Base-by-base conservation (phyloP, 37 sponge, comb jelly and placozoan genomes). In the Theonella swinhoei region DNA sequence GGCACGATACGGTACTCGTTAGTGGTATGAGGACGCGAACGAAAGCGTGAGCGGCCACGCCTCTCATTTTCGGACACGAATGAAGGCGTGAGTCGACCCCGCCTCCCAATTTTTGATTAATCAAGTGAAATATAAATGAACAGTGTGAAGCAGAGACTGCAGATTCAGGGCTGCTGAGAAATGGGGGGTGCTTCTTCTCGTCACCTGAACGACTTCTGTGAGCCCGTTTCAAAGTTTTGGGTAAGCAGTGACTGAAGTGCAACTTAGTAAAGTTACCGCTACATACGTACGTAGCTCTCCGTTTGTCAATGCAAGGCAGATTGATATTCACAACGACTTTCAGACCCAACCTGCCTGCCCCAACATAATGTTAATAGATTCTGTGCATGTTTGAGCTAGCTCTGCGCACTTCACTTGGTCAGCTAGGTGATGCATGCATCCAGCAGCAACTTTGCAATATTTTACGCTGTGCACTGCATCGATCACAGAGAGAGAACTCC, bases 191-290 rank as follows among this genome's bases (percentile, higher is more conserved):
- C 54, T 47, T 7, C 14, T 47, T 47, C 54, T 9, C 68, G 75
- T 33, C 17, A 42, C 25, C 62, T 89, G 70, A 75, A 90, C 83
- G 68, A 76, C 40, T 90, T 90, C 73, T 90, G 91, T 30, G 26
- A 41, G 1, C 82, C 87, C 38, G 77, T 76, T 5, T 90, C 82
- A 35, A 3, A 54, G 29, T 90, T 90, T 35, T 86, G 88, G 88
- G 91, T 90, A 81, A 81, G 90, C 85, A 43, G 39, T 75, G 29
- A 82, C 29, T 54, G 61, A 75, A 11, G 7, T 14, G 4, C 29
- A 20, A 76, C 23, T 17, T 28, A 61, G 59, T 76, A 36, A 61
- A 17, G 30, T 34, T 59, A 14, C 62, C 61, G 26, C 31, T 23
- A 1, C 26, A 22, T 73, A 41, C 3, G 47, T 42, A 25, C 26